phyloP scores from a whole-genome alignment of 2,797 vertebrate genomes.

The Novumbra hubbsi region DNA sequence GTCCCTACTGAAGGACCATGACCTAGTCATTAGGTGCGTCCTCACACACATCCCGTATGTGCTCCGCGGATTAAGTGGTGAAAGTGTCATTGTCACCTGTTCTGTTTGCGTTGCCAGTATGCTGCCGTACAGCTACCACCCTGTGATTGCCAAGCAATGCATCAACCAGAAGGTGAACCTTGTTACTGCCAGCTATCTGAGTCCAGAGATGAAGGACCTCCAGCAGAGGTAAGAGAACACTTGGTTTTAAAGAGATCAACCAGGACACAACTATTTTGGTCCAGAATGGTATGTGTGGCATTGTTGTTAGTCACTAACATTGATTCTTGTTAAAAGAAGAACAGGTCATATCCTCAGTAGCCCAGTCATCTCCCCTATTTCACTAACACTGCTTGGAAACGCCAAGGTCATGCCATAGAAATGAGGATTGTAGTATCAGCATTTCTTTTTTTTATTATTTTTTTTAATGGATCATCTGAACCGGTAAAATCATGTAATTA shows the following conservation, averaged over 20 bases:
- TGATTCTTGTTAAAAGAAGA: no score
- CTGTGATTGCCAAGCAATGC: constrained; percentile 87
- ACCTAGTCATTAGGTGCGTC: constrained; percentile 89
- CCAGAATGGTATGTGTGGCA: no score
- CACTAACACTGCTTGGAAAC: no score
- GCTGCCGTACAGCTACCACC: constrained; percentile 86
- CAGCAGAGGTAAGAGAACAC: constrained; percentile 59
- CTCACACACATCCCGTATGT: neutral
- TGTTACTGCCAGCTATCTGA: constrained; percentile 93
- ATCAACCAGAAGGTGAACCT: constrained; percentile 89
- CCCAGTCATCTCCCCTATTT: no score
- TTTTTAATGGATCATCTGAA: no score
- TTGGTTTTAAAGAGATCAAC: neutral
- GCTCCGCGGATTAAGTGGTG: neutral
- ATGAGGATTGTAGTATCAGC: no score
- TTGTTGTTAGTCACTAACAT: no score
- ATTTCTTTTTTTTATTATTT: neutral
- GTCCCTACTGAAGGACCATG: constrained; percentile 83
- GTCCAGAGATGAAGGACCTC: constrained; percentile 86
- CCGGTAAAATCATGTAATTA: no score
- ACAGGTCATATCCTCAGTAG: no score
- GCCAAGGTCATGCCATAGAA: no score
- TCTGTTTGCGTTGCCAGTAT: constrained; percentile 64
- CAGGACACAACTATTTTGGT: no score
- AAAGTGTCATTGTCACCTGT: neutral